Conservation (phyloP, 1,140 invertebrate genomes). For the Drosophila obscura region DNA sequence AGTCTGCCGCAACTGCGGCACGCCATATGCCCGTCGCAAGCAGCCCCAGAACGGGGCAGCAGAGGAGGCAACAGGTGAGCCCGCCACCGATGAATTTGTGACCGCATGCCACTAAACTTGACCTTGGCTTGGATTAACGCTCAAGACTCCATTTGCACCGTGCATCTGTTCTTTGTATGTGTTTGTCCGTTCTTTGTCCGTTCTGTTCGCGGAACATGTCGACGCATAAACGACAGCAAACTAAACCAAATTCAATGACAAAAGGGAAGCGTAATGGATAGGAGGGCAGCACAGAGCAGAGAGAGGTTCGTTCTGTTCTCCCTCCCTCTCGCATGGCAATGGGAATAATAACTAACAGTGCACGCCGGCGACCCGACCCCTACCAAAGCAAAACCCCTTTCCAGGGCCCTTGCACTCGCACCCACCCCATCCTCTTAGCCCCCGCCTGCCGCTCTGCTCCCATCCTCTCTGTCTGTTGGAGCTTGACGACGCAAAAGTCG, state of each 20-base stretch:
- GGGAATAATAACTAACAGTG: slow-evolving; percentile 34
- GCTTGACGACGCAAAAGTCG: slow-evolving; percentile 58
- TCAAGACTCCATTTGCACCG: too few species aligned
- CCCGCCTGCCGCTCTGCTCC: slow-evolving; percentile 22
- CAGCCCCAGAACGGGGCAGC: slow-evolving; percentile 35
- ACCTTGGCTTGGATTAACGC: too few species aligned
- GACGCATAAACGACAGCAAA: slow-evolving; percentile 63
- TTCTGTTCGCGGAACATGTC: slow-evolving; percentile 36
- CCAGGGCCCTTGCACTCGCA: not conserved
- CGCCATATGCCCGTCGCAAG: slow-evolving; percentile 52
- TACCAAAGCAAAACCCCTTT: slow-evolving; percentile 24
- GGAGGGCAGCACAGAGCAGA: slow-evolving; percentile 24
- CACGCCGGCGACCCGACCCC: slow-evolving; percentile 1
- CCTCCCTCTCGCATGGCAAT: slow-evolving; percentile 17
- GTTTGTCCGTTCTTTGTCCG: not conserved
- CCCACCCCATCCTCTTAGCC: not conserved
- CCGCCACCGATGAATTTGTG: not conserved
- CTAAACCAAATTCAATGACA: slow-evolving; percentile 51
- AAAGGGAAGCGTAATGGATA: slow-evolving; percentile 21
- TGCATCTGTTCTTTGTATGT: too few species aligned
- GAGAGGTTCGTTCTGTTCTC: not conserved
- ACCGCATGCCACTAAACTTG: slow-evolving; percentile 9
- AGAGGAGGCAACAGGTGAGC: slow-evolving; percentile 36
- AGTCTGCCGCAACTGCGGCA: slow-evolving; percentile 62
- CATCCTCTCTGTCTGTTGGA: slow-evolving; percentile 59